phyloP scores from a whole-genome alignment of 2,888 invertebrate species.

The Platerodrilus igneus region DNA sequence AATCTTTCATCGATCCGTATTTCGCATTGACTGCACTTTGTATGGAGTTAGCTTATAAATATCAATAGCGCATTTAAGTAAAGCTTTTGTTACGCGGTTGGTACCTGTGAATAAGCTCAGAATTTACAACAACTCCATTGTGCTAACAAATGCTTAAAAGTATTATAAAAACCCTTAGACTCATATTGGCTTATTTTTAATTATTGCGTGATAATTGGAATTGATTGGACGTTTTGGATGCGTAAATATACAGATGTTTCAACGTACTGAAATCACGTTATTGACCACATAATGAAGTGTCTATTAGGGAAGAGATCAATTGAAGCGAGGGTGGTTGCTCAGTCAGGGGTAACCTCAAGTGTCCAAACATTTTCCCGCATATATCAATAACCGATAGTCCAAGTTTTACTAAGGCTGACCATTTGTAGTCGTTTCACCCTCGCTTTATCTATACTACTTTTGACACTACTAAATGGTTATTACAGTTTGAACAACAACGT shows the following conservation, averaged over 20 bases:
- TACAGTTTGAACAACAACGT: too few species aligned
- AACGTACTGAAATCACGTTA: conserved; percentile 17
- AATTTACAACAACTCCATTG: conserved; percentile 24
- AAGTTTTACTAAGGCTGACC: conserved; percentile 12
- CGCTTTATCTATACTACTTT: conserved; percentile 15
- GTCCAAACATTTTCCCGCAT: conserved; percentile 31
- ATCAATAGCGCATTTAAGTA: conserved; percentile 36
- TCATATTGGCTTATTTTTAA: too few species aligned
- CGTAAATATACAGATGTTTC: too few species aligned
- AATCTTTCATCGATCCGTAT: conserved; percentile 36
- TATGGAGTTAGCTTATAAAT: conserved; percentile 33
- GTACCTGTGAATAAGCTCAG: conserved; percentile 25
- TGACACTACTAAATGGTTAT: conserved; percentile 9
- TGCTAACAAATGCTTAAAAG: conserved; percentile 28
- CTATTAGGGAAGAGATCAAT: conserved; percentile 19
- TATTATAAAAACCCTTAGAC: conserved; percentile 29
- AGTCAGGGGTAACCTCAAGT: conserved; percentile 34
- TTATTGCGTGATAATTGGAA: too few species aligned
- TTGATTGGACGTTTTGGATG: too few species aligned
- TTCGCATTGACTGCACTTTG: conserved; percentile 33
- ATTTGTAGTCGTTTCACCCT: conserved; percentile 24
- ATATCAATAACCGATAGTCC: conserved; percentile 23
- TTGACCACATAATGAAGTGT: conserved; percentile 20
- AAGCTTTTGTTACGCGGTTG: conserved; percentile 29
- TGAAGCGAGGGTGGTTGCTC: conserved; percentile 26